These are phyloP conservation scores for Ceraclea dissimilis DNA, from an alignment of 2,888 invertebrate genomes.

Conservation along the genomic window DNA sequence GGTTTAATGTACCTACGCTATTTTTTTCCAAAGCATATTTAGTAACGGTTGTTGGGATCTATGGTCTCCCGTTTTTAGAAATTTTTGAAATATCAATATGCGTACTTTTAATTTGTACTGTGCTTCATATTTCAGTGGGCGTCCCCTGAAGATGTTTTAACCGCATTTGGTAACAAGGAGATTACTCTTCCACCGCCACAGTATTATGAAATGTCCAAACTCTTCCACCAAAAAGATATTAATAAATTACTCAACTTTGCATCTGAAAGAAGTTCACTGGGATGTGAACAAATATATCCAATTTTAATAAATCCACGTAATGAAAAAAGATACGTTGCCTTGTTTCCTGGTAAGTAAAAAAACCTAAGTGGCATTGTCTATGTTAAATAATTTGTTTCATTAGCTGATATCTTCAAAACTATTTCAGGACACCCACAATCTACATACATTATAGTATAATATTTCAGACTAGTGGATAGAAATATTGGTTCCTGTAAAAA, in stretches of 20 bases:
- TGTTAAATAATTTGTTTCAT: not conserved
- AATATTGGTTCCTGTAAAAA: not conserved
- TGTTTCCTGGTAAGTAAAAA: constrained; percentile 22
- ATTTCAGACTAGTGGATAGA: not conserved
- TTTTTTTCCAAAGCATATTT: no score
- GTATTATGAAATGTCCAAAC: constrained; percentile 48
- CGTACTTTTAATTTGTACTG: no score
- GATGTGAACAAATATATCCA: constrained; percentile 33
- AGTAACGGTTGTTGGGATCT: no score
- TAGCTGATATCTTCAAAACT: not conserved
- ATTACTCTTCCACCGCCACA: constrained; percentile 50
- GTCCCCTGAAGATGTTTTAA: constrained; percentile 36
- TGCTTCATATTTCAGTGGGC: constrained; percentile 43
- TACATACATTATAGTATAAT: not conserved
- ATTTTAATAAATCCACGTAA: constrained; percentile 25
- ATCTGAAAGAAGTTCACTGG: constrained; percentile 36
- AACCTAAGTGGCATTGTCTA: no score
- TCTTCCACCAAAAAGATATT: constrained; percentile 41
- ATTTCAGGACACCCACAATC: not conserved
- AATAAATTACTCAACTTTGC: constrained; percentile 41
- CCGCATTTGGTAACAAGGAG: constrained; percentile 30
- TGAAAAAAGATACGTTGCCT: constrained; percentile 30
- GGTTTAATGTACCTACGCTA: no score
- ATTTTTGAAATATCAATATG: no score
- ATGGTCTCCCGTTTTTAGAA: no score